These are phyloP conservation scores for Coenonympha glycerion DNA, from an alignment of 2,888 invertebrate genomes.

Conservation along the genomic window DNA sequence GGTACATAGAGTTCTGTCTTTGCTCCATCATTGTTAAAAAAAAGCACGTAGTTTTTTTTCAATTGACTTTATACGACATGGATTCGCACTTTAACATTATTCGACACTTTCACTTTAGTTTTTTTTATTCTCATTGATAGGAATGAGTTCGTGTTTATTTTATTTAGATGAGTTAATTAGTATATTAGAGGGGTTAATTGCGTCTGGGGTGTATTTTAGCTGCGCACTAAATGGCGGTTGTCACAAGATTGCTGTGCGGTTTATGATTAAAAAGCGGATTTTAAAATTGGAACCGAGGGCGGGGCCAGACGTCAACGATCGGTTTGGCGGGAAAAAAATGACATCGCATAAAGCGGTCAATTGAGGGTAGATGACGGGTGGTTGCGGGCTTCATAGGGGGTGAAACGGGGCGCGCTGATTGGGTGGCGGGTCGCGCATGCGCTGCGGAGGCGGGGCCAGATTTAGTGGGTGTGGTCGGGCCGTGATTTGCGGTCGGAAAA, in stretches of 20 bases:
- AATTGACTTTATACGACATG: constrained; percentile 35
- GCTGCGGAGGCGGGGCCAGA: constrained; percentile 53
- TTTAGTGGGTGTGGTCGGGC: constrained; percentile 66
- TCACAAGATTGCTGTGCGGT: constrained; percentile 51
- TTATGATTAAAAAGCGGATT: constrained; percentile 59
- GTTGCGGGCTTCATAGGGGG: constrained; percentile 37
- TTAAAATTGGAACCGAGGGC: constrained; percentile 58
- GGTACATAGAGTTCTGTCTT: constrained; percentile 50
- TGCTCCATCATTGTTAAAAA: constrained; percentile 54
- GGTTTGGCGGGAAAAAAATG: constrained; percentile 68
- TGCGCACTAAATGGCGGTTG: constrained; percentile 42
- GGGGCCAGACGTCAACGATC: constrained; percentile 57
- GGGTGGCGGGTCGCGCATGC: constrained; percentile 55
- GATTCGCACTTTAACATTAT: constrained; percentile 29
- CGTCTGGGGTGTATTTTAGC: constrained; percentile 32
- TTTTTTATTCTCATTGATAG: background rate
- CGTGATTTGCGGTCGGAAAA: constrained; percentile 70
- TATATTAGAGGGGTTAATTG: constrained; percentile 18
- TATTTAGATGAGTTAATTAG: background rate
- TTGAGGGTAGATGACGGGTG: constrained; percentile 54
- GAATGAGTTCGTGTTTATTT: background rate
- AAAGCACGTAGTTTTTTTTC: constrained; percentile 16
- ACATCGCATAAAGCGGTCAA: constrained; percentile 66
- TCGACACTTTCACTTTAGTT: constrained; percentile 3
- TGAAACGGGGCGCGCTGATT: constrained; percentile 42